Evolutionary conservation across 1,140 invertebrate species (phyloP).

Genomic region (Listronotus bonariensis): DNA sequence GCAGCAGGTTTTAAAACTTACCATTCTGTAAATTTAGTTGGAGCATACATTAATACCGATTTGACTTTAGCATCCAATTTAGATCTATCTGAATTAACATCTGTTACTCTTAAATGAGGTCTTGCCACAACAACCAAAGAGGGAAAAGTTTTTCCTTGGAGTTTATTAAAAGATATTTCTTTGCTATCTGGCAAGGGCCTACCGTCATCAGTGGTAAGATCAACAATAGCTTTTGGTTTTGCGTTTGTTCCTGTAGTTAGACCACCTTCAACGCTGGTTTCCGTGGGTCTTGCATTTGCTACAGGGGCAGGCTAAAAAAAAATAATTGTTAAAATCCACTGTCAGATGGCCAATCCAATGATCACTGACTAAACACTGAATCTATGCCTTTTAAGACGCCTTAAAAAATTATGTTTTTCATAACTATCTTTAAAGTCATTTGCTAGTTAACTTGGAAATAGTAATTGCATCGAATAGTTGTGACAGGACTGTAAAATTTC

Average conservation of each 20-base stretch:
- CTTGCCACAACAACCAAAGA: slow-evolving; percentile 80
- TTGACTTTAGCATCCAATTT: slow-evolving; percentile 76
- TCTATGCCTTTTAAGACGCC: too few species aligned
- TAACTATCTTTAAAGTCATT: too few species aligned
- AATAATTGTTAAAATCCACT: too few species aligned
- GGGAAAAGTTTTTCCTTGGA: slow-evolving; percentile 82
- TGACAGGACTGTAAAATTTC: too few species aligned
- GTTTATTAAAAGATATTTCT: slow-evolving; percentile 74
- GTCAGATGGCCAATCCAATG: not conserved
- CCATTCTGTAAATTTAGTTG: slow-evolving; percentile 86
- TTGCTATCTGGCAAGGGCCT: slow-evolving; percentile 66
- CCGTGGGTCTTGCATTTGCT: slow-evolving; percentile 43
- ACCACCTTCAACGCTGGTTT: slow-evolving; percentile 49
- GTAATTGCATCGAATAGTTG: too few species aligned
- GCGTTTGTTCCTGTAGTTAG: slow-evolving; percentile 31
- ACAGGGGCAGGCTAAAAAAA: slow-evolving; percentile 11
- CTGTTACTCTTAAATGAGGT: slow-evolving; percentile 73
- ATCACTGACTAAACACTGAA: not conserved
- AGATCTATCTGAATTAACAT: slow-evolving; percentile 61
- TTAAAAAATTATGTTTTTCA: not conserved
- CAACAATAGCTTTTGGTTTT: slow-evolving; percentile 56
- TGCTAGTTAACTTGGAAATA: too few species aligned
- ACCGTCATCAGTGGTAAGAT: slow-evolving; percentile 65
- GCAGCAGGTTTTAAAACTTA: slow-evolving; percentile 37
- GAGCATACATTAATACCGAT: slow-evolving; percentile 73